Base-by-base conservation (phyloP, 2,797 vertebrate genomes). In the Coregonus suidteri region DNA sequence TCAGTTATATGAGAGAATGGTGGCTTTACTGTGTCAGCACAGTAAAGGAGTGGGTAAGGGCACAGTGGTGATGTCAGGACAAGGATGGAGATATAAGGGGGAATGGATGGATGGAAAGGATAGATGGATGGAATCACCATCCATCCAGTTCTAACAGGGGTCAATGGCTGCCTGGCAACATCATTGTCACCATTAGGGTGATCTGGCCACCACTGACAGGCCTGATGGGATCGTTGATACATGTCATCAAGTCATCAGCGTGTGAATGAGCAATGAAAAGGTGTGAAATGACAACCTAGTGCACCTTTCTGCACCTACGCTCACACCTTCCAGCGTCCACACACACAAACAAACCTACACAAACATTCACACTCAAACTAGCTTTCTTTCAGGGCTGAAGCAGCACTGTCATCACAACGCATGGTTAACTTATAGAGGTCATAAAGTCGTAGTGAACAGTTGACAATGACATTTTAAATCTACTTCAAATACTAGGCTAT, bases 201-300 rank as follows among this genome's bases (percentile, higher is more conserved):
- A 14, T 15, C 34, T 0, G 41, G 13, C 20, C n/a, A 68, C 64
- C 25, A 25, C 25, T 25, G 25, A 25, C 25, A 25, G 25, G 25
- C 25, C 25, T 25, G 25, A 25, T 25, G 25, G 25, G 25, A 25
- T 25, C 74, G 83, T 83, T 79, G 88, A 78, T 87, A 80, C 41
- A n/a, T 87, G 87, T 89, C 82, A 76, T 69, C 54, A 2, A 69
- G 53, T 70, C 67, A 76, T 83, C 74, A 82, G 52, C 1, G 9
- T 37, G n/a, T 13, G 80, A 77, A 70, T 25, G 5, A 53, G 62
- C 53, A 51, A 86, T 83, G 76, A 83, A 86, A 83, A 78, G 84
- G 81, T 89, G 87, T 85, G 79, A 85, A 75, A 88, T 69, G 77
- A 73, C 75, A 85, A 86, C 78, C 81, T 79, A 59, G 77, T 3